These are phyloP conservation scores for Anadara kagoshimensis DNA, from an alignment of 1,140 invertebrate species.

Conservation along the genomic window DNA sequence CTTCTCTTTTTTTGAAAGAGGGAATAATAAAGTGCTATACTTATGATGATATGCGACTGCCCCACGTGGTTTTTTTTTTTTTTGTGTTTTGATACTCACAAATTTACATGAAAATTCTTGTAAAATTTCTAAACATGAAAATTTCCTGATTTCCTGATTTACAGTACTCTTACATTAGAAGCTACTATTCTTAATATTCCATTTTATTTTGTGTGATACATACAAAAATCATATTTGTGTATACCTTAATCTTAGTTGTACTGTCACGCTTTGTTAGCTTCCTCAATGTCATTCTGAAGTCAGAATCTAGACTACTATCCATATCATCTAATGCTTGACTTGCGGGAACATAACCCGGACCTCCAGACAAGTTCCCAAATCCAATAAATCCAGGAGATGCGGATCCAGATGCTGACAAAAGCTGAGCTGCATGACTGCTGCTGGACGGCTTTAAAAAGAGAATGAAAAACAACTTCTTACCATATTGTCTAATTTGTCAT, in stretches of 20 bases:
- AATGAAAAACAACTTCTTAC: constrained; percentile 3
- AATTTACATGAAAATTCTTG: no score
- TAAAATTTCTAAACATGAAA: no score
- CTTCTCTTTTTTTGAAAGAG: no score
- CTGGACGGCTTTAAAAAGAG: constrained; percentile 85
- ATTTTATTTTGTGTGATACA: no score
- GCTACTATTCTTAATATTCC: no score
- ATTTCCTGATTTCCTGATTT: no score
- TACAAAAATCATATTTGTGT: no score
- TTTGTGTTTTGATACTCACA: no score
- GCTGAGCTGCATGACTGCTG: constrained; percentile 85
- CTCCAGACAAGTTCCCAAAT: constrained; percentile 77
- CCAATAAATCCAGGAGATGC: constrained; percentile 78
- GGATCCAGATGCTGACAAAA: constrained; percentile 76
- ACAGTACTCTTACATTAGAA: no score
- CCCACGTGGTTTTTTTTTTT: no score
- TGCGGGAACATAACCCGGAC: constrained; percentile 78
- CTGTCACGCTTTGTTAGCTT: constrained; percentile 88
- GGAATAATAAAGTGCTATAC: no score
- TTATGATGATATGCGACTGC: no score
- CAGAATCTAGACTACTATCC: constrained; percentile 71
- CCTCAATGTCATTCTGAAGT: constrained; percentile 74
- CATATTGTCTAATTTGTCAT: neutral
- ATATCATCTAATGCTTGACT: constrained; percentile 68
- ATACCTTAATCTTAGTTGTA: constrained; percentile 86